phyloP scores from a whole-genome alignment of 2,888 invertebrate genomes.

The Caenorhabditis drosophilae region DNA sequence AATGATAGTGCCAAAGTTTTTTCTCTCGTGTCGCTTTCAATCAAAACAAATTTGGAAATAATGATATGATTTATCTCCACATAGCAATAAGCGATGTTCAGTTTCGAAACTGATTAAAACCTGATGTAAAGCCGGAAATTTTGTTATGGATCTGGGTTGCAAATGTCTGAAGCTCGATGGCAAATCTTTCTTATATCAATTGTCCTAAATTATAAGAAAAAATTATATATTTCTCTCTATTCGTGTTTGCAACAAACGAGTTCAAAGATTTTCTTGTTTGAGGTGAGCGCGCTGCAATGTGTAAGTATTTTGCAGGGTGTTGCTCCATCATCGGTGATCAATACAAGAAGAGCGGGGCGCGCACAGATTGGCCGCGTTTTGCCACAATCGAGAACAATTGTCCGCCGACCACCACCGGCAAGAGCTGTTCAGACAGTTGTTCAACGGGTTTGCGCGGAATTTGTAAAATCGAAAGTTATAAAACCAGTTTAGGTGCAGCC shows the following conservation, averaged over 20 bases:
- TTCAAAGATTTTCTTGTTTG: slow-evolving; percentile 8
- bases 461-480: no score
- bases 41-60: neutral
- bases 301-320: slow-evolving; percentile 25
- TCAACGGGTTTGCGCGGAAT: no score
- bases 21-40: slow-evolving; percentile 28
- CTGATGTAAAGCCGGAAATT: slow-evolving; percentile 31
- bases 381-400: slow-evolving; percentile 12
- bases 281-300: slow-evolving; percentile 15
- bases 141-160: neutral
- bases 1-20: neutral
- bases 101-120: slow-evolving; percentile 35
- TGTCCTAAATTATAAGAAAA: no score
- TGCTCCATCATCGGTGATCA: slow-evolving; percentile 20
- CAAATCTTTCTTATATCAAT: neutral
- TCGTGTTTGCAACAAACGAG: neutral
- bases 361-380: neutral
- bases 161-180: neutral
- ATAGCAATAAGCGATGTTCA: slow-evolving; percentile 25
- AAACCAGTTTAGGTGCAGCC: no score
- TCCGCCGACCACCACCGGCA: slow-evolving; percentile 8
- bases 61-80: neutral
- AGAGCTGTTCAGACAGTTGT: neutral
- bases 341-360: slow-evolving; percentile 4
- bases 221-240: no score